These are phyloP conservation scores for Oscheius onirici DNA, from an alignment of 2,888 invertebrate species.

Conservation along the genomic window DNA sequence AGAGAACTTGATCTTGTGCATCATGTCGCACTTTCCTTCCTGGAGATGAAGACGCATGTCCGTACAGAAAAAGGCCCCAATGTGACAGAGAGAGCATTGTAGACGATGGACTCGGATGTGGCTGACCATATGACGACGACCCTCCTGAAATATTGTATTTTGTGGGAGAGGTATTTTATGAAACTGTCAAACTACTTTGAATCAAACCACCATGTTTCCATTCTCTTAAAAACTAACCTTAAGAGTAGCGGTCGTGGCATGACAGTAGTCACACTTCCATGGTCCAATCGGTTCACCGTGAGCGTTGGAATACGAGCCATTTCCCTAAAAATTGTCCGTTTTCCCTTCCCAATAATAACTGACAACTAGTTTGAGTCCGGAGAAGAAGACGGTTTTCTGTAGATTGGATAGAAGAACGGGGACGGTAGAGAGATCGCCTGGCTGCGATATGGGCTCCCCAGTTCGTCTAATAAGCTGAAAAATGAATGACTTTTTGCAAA, in stretches of 20 bases:
- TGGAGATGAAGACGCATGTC: slow-evolving; percentile 30
- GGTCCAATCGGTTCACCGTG: not conserved
- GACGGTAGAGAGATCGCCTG: slow-evolving; percentile 6
- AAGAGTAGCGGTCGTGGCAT: not conserved
- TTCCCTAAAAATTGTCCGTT: not conserved
- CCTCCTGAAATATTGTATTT: slow-evolving; percentile 16
- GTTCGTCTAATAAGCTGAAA: no score
- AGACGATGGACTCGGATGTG: slow-evolving; percentile 55
- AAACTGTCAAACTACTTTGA: no score
- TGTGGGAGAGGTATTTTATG: no score
- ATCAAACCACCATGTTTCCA: no score
- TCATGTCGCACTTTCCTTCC: slow-evolving; percentile 14
- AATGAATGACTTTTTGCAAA: not conserved
- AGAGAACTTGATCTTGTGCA: slow-evolving; percentile 1
- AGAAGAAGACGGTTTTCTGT: slow-evolving; percentile 28
- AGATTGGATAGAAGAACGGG: slow-evolving; percentile 21
- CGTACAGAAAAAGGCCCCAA: slow-evolving; percentile 27
- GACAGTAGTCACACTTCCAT: slow-evolving; percentile 19
- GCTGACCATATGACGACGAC: slow-evolving; percentile 51
- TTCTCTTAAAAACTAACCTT: no score
- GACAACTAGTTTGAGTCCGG: slow-evolving; percentile 10
- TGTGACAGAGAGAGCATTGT: slow-evolving; percentile 47
- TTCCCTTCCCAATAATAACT: not conserved
- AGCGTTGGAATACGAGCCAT: not conserved
- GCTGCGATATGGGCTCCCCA: not conserved